Evolutionary conservation across 2,888 invertebrate genomes (phyloP).

Genomic region (Eugnorisma glareosa): DNA sequence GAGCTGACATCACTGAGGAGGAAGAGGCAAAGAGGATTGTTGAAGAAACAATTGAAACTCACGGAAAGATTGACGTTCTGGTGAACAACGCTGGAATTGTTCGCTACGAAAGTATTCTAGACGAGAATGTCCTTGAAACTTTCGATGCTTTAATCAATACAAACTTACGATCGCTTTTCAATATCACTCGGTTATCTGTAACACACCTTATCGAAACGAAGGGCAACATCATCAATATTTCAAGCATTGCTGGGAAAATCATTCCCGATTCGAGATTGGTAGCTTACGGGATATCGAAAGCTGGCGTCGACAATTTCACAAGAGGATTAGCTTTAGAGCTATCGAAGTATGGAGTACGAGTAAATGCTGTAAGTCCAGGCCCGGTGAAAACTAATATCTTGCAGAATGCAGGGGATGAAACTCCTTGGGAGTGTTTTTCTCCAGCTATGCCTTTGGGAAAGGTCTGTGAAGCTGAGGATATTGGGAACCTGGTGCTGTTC

Average conservation of each 20-base stretch:
- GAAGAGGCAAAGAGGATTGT: constrained; percentile 69
- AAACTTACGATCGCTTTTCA: constrained; percentile 70
- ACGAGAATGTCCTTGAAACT: constrained; percentile 56
- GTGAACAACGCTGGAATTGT: constrained; percentile 74
- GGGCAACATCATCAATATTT: constrained; percentile 76
- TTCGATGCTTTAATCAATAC: constrained; percentile 73
- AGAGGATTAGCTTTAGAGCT: constrained; percentile 91
- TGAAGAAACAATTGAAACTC: constrained; percentile 67
- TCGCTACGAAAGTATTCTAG: constrained; percentile 53
- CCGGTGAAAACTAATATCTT: constrained; percentile 71
- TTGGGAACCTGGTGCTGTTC: constrained; percentile 70
- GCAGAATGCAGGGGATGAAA: constrained; percentile 90
- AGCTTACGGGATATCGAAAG: constrained; percentile 93
- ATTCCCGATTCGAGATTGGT: constrained; percentile 44
- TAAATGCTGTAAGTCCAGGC: constrained; percentile 70
- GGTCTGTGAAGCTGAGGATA: constrained; percentile 69
- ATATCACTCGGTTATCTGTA: constrained; percentile 70
- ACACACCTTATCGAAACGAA: constrained; percentile 71
- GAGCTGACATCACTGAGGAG: constrained; percentile 71
- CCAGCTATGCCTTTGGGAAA: constrained; percentile 62
- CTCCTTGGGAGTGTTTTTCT: constrained; percentile 69
- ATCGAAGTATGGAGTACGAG: constrained; percentile 68
- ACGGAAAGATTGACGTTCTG: constrained; percentile 70
- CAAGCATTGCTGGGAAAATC: constrained; percentile 66
- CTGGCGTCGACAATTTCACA: constrained; percentile 95